Evolutionary conservation across 2,113 vertebrate species (phyloP).

Genomic region (Cacatua alba): DNA sequence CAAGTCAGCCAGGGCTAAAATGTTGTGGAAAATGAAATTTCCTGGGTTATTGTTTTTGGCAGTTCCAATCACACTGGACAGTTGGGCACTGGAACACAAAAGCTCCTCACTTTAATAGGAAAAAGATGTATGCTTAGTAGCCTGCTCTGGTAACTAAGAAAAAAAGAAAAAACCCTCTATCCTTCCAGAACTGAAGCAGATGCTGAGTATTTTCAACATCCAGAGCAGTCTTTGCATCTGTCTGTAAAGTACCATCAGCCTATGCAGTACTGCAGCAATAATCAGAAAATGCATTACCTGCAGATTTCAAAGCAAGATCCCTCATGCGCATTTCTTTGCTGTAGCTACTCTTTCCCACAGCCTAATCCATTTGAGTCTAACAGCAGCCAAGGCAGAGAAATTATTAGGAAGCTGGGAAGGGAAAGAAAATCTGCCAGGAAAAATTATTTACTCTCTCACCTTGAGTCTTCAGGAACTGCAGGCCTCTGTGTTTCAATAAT

Average conservation of each 20-base stretch:
- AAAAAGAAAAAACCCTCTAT: background rate
- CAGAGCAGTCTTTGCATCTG: background rate
- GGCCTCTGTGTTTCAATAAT: background rate
- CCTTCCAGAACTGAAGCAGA: conserved; percentile 5
- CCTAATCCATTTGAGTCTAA: background rate
- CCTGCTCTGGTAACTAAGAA: background rate
- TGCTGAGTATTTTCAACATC: background rate
- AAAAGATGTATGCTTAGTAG: conserved; percentile 14
- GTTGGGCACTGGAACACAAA: conserved; percentile 40
- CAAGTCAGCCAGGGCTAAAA: conserved; percentile 16
- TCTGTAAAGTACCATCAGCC: background rate
- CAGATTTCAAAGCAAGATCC: background rate
- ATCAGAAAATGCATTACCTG: background rate
- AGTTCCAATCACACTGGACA: conserved; percentile 4
- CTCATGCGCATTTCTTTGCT: background rate
- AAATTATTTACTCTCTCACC: background rate
- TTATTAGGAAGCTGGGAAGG: background rate
- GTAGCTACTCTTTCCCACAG: background rate
- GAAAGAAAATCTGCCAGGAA: background rate
- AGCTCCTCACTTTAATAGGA: conserved; percentile 4
- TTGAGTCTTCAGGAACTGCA: background rate
- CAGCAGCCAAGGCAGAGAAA: background rate
- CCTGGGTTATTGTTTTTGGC: conserved; percentile 55
- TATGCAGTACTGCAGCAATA: background rate
- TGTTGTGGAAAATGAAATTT: conserved; percentile 62